Conservation (phyloP, 1,140 invertebrate species). For the Drosophila ironensis region DNA sequence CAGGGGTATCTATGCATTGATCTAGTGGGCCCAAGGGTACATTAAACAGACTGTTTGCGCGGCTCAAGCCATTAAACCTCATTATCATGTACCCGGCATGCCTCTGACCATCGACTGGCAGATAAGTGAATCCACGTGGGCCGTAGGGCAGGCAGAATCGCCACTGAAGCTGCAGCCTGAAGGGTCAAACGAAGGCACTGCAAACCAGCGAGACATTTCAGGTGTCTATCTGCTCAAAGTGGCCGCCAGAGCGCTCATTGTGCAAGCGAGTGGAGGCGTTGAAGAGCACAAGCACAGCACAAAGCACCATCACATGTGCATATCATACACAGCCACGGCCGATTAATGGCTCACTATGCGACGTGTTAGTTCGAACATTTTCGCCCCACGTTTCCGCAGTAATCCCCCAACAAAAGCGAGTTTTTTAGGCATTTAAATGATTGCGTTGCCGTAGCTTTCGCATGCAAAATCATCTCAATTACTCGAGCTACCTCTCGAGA, state of each 20-base stretch:
- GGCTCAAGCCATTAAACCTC: constrained; percentile 18
- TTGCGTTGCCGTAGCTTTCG: too few relatives aligned
- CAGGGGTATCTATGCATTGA: too few relatives aligned
- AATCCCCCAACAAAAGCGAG: too few relatives aligned
- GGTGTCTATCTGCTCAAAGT: constrained; percentile 58
- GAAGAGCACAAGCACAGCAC: constrained; percentile 28
- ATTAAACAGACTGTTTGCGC: constrained; percentile 1
- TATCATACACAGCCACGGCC: constrained; percentile 1
- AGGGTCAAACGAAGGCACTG: constrained; percentile 7
- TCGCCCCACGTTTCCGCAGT: too few relatives aligned
- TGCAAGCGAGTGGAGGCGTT: constrained; percentile 10
- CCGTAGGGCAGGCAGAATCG: neutral
- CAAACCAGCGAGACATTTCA: constrained; percentile 52
- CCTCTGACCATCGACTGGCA: constrained; percentile 14
- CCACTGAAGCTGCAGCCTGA: neutral
- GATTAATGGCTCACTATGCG: neutral
- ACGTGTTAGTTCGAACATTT: neutral
- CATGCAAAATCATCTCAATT: too few relatives aligned
- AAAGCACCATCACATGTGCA: constrained; percentile 8
- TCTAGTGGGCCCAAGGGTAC: neutral
- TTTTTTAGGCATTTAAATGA: too few relatives aligned
- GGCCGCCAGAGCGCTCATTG: constrained; percentile 4
- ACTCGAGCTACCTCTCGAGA: too few relatives aligned
- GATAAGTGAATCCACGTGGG: constrained; percentile 36
- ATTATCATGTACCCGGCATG: constrained; percentile 14